Percentiles rank a stretch among this genome's conserved stretches.
These are phyloP conservation scores for Centropus unirufus DNA, from an alignment of 2,113 vertebrate species.

Conservation along the genomic window DNA sequence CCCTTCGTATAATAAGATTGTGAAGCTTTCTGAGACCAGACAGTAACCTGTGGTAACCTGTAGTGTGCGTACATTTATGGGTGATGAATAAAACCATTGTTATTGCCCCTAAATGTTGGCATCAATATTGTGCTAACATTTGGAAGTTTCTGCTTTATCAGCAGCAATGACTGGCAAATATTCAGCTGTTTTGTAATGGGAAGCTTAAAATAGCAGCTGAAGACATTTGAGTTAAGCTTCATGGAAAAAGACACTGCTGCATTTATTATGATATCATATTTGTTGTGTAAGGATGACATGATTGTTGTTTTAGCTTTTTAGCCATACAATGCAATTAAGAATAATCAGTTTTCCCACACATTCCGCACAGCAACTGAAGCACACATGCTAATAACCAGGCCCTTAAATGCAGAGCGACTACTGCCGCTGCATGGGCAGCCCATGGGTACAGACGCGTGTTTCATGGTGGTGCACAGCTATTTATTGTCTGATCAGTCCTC, in stretches of 20 bases:
- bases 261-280: constrained; percentile 61
- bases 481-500: not conserved
- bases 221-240: constrained; percentile 53
- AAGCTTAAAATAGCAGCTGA: constrained; percentile 59
- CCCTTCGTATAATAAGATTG: constrained; percentile 59
- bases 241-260: constrained; percentile 51
- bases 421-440: not conserved
- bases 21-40: constrained; percentile 50
- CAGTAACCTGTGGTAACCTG: constrained; percentile 69
- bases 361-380: constrained; percentile 54
- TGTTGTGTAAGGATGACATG: constrained; percentile 53
- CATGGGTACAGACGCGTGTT: not conserved
- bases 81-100: constrained; percentile 76
- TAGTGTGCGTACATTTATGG: constrained; percentile 38
- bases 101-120: constrained; percentile 59
- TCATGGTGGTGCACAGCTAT: not conserved
- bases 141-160: constrained; percentile 76
- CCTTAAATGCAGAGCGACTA: constrained; percentile 38
- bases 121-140: constrained; percentile 62
- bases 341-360: constrained; percentile 72
- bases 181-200: constrained; percentile 62
- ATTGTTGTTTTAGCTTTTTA: constrained; percentile 64
- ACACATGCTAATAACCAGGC: constrained; percentile 29
- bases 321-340: constrained; percentile 60
- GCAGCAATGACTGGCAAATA: constrained; percentile 62